phyloP scores from a whole-genome alignment of 2,888 invertebrate species.

The Xanthia icteritia region DNA sequence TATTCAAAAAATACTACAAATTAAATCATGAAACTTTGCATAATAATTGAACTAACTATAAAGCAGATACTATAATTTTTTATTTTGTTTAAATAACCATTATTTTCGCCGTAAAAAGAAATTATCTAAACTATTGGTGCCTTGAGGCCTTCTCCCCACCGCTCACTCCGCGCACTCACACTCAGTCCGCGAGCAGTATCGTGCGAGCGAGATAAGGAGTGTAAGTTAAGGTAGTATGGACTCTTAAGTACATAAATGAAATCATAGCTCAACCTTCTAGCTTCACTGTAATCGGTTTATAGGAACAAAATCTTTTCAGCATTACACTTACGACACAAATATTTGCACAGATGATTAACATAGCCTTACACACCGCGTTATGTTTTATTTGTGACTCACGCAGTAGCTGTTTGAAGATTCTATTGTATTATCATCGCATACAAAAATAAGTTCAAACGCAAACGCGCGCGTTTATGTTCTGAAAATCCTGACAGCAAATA shows the following conservation, averaged over 20 bases:
- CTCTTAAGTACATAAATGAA: background rate
- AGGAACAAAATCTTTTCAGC: slow-evolving; percentile 55
- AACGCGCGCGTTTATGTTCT: slow-evolving; percentile 53
- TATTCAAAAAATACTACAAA: too few relatives aligned
- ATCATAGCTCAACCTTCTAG: background rate
- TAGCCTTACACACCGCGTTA: slow-evolving; percentile 56
- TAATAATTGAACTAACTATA: too few relatives aligned
- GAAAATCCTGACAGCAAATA: slow-evolving; percentile 52
- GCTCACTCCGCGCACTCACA: too few relatives aligned
- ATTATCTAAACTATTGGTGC: too few relatives aligned
- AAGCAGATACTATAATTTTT: too few relatives aligned
- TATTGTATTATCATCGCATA: slow-evolving; percentile 52
- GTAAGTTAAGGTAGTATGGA: too few relatives aligned
- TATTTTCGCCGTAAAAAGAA: too few relatives aligned
- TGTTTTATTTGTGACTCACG: slow-evolving; percentile 77
- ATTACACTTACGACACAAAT: slow-evolving; percentile 59
- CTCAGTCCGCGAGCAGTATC: too few relatives aligned
- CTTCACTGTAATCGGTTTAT: slow-evolving; percentile 10
- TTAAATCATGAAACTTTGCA: too few relatives aligned
- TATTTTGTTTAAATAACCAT: too few relatives aligned
- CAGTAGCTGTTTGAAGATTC: slow-evolving; percentile 46
- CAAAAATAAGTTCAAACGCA: slow-evolving; percentile 50
- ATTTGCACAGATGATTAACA: slow-evolving; percentile 83
- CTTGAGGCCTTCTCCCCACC: too few relatives aligned
- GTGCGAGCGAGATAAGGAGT: too few relatives aligned